Evolutionary conservation across 2,113 vertebrate genomes (phyloP).

Genomic region (Serinus canaria): DNA sequence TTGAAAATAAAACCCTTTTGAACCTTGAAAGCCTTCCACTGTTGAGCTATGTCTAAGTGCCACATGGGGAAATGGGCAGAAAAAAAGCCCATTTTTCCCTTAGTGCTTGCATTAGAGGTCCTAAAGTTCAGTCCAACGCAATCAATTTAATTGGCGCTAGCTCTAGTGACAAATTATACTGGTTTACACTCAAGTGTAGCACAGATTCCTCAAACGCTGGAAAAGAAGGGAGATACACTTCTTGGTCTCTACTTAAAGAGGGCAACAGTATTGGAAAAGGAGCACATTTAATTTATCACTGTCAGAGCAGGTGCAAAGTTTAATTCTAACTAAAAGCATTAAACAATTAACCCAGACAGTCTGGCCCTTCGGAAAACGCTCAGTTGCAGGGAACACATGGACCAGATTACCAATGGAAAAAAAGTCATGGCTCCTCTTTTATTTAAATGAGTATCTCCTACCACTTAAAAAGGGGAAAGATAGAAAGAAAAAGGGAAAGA

Average conservation of each 20-base stretch:
- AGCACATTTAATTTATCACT: conserved; percentile 88
- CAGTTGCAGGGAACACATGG: conserved; percentile 76
- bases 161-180: conserved; percentile 94
- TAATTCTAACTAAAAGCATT: conserved; percentile 91
- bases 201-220: conserved; percentile 80
- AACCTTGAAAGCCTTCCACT: conserved; percentile 91
- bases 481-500: conserved; percentile 35
- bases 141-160: conserved; percentile 95
- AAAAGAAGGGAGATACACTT: conserved; percentile 84
- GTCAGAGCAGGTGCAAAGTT: conserved; percentile 88
- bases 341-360: conserved; percentile 88
- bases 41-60: conserved; percentile 83
- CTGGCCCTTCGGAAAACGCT: conserved; percentile 80
- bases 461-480: background rate
- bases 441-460: conserved; percentile 66
- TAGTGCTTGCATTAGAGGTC: conserved; percentile 86
- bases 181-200: conserved; percentile 86
- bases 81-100: conserved; percentile 86
- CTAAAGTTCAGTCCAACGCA: conserved; percentile 91
- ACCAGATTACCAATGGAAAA: conserved; percentile 77
- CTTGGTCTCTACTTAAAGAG: conserved; percentile 86
- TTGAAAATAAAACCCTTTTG: conserved; percentile 98
- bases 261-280: conserved; percentile 84
- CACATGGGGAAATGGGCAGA: conserved; percentile 82
- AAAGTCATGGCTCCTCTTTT: conserved; percentile 62